phyloP scores from a whole-genome alignment of 1,140 invertebrate genomes.

The Ganaspis sp. region DNA sequence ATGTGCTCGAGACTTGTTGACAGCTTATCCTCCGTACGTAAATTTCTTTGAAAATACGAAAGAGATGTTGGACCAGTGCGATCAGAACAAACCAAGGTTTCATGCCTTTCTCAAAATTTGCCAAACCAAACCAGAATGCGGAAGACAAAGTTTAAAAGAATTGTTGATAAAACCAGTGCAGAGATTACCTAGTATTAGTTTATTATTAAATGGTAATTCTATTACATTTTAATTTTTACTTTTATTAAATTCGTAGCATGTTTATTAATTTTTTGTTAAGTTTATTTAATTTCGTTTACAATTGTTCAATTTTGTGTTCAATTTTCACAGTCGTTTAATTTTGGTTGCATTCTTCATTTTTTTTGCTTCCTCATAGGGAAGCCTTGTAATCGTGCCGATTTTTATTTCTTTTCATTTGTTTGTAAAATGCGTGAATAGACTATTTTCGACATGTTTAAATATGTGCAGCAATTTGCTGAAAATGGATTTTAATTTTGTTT shows the following conservation, averaged over 20 bases:
- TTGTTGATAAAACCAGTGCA: constrained; percentile 97
- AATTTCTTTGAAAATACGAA: constrained; percentile 99
- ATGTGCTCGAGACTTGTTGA: constrained; percentile 88
- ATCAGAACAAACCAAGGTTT: constrained; percentile 94
- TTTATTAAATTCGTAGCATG: no score
- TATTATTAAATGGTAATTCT: constrained; percentile 91
- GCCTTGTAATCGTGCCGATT: no score
- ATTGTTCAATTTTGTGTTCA: no score
- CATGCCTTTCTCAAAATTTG: constrained; percentile 98
- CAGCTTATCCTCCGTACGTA: constrained; percentile 97
- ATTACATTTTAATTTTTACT: constrained; percentile 34
- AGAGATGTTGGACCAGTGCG: constrained; percentile 92
- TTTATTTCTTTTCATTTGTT: no score
- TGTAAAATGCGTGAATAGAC: no score
- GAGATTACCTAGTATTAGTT: constrained; percentile 94
- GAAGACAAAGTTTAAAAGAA: constrained; percentile 94
- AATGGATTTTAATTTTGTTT: constrained; percentile 50
- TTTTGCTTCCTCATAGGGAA: no score
- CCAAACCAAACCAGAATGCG: constrained; percentile 94
- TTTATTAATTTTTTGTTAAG: no score
- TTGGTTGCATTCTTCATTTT: no score
- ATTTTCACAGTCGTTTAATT: no score
- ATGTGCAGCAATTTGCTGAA: no score
- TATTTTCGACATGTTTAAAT: no score
- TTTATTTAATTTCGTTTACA: no score